A percentile compares a stretch with the other conserved stretches of the same genome.
These are phyloP conservation scores for Nylanderia fulva DNA, from an alignment of 1,140 invertebrate genomes.

Conservation along the genomic window DNA sequence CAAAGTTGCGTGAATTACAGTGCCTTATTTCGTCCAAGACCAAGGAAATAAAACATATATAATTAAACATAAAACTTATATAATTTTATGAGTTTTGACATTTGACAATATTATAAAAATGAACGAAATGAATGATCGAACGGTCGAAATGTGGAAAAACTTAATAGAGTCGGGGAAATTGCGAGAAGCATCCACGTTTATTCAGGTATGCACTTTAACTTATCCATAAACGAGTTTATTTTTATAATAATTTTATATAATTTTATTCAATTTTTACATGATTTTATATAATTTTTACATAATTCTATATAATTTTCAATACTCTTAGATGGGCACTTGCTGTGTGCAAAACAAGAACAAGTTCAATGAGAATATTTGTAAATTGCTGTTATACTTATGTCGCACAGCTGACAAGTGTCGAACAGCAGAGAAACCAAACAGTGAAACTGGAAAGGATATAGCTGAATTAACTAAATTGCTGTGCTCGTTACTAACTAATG, in stretches of 20 bases:
- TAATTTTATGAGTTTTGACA: not conserved
- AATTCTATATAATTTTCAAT: too few species aligned
- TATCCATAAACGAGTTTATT: not conserved
- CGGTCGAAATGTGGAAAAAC: constrained; percentile 65
- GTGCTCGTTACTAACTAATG: constrained; percentile 66
- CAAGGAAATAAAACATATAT: too few species aligned
- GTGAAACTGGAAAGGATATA: constrained; percentile 61
- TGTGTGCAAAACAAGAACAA: not conserved
- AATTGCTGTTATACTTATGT: constrained; percentile 70
- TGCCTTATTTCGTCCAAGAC: not conserved
- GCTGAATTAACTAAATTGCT: constrained; percentile 57
- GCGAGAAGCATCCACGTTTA: constrained; percentile 41
- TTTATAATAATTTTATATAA: constrained; percentile 60
- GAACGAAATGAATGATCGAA: constrained; percentile 39
- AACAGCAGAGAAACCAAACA: constrained; percentile 44
- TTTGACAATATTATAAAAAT: constrained; percentile 42
- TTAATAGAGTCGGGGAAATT: constrained; percentile 61
- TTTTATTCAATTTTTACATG: too few species aligned
- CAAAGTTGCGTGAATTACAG: not conserved
- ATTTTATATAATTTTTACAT: too few species aligned
- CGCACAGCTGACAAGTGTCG: constrained; percentile 68
- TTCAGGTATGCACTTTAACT: constrained; percentile 62
- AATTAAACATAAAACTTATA: not conserved
- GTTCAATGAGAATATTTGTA: constrained; percentile 72
- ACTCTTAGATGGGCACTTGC: constrained; percentile 61